phyloP scores from a whole-genome alignment of 2,888 invertebrate genomes.

The Xanthia icteritia region DNA sequence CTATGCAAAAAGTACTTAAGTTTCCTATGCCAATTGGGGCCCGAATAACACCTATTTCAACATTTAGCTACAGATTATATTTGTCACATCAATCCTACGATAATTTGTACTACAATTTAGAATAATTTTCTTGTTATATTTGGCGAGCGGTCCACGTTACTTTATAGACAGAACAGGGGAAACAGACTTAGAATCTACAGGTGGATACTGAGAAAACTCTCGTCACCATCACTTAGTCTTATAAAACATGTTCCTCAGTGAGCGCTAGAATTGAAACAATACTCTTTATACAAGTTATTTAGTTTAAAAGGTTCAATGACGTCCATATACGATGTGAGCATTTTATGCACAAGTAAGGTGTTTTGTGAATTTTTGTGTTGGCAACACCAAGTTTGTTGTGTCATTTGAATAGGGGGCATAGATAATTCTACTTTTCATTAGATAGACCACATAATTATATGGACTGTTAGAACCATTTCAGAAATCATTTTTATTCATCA shows the following conservation, averaged over 20 bases:
- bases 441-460: conserved; percentile 41
- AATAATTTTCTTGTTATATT: conserved; percentile 16
- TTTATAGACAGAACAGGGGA: conserved; percentile 76
- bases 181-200: conserved; percentile 81
- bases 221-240: conserved; percentile 84
- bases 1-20: conserved; percentile 9
- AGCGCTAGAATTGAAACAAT: conserved; percentile 89
- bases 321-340: conserved; percentile 48
- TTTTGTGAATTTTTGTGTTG: conserved; percentile 8
- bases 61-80: conserved; percentile 28
- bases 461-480: conserved; percentile 51
- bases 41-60: conserved; percentile 35
- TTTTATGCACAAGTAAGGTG: conserved; percentile 15
- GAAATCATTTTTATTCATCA: conserved; percentile 41
- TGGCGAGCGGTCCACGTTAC: conserved; percentile 76
- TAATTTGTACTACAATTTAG: conserved; percentile 39
- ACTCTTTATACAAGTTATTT: conserved; percentile 69
- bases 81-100: conserved; percentile 31
- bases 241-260: conserved; percentile 86
- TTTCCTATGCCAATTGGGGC: conserved; percentile 40
- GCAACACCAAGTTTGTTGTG: conserved; percentile 25
- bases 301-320: conserved; percentile 53
- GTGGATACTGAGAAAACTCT: conserved; percentile 82
- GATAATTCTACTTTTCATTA: background rate
- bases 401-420: conserved; percentile 26